Percentiles rank a stretch among this genome's conserved stretches.
These are phyloP conservation scores for Meles meles DNA, from an alignment of 2,113 vertebrate species.

Conservation along the genomic window DNA sequence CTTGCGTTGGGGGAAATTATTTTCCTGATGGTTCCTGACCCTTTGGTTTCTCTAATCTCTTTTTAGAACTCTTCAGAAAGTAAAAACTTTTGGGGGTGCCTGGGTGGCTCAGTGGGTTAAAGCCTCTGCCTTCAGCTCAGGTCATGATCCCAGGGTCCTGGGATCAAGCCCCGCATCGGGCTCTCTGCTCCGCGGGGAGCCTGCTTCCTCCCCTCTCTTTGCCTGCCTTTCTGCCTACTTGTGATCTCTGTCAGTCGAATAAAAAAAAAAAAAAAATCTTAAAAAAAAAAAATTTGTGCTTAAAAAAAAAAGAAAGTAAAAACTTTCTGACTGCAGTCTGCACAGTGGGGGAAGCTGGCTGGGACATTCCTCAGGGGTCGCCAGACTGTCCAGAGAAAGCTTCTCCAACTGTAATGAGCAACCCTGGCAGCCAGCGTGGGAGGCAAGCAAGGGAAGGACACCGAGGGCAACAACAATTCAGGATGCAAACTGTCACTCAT, in stretches of 20 bases:
- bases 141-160: too few species aligned
- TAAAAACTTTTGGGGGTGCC: not conserved
- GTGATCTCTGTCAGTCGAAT: too few species aligned
- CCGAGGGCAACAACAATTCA: not conserved
- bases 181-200: too few species aligned
- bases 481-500: not conserved
- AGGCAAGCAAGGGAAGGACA: not conserved
- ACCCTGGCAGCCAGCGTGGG: not conserved
- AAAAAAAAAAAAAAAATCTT: too few species aligned
- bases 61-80: not conserved
- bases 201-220: too few species aligned
- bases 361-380: not conserved
- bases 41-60: not conserved
- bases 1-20: not conserved
- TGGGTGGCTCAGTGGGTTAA: too few species aligned
- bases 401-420: not conserved
- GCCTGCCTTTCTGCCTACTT: too few species aligned
- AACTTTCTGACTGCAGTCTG: not conserved
- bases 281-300: too few species aligned
- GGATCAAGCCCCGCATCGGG: too few species aligned
- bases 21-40: not conserved
- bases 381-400: not conserved
- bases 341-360: not conserved
- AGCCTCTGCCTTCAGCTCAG: too few species aligned
- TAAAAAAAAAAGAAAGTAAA: not conserved